These are phyloP conservation scores for Drosophila baimaii DNA, from an alignment of 1,140 invertebrate genomes.

Conservation along the genomic window DNA sequence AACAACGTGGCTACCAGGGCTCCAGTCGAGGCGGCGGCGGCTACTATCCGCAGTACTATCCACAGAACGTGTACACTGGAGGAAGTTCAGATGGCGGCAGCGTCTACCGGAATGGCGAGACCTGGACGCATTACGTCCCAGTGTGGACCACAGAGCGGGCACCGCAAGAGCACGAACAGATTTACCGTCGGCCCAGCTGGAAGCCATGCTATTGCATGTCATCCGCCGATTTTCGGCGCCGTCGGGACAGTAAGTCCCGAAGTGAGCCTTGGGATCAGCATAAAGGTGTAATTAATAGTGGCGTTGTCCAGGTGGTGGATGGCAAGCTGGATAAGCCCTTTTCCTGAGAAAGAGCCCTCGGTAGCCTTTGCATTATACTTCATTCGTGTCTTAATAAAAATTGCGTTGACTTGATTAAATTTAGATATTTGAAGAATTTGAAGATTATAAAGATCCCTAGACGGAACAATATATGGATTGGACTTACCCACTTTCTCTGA, in stretches of 20 bases:
- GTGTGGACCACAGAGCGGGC: constrained; percentile 80
- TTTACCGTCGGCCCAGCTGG: constrained; percentile 69
- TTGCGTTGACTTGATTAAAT: background rate
- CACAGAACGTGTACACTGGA: constrained; percentile 58
- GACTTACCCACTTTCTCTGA: too few relatives aligned
- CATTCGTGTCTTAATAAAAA: constrained; percentile 4
- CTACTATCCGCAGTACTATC: constrained; percentile 73
- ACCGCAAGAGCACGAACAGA: constrained; percentile 61
- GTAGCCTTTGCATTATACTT: background rate
- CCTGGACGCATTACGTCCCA: constrained; percentile 78
- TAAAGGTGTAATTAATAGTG: constrained; percentile 34
- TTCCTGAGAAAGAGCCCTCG: constrained; percentile 30
- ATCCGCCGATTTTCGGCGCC: constrained; percentile 62
- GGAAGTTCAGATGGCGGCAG: constrained; percentile 39
- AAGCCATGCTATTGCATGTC: constrained; percentile 81
- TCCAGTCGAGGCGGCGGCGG: constrained; percentile 17
- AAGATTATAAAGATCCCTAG: too few relatives aligned
- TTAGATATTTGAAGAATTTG: too few relatives aligned
- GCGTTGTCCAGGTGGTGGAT: constrained; percentile 63
- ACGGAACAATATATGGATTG: too few relatives aligned
- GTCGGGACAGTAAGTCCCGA: constrained; percentile 55
- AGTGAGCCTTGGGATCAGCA: constrained; percentile 10
- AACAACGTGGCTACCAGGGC: constrained; percentile 56
- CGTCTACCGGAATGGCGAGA: constrained; percentile 64
- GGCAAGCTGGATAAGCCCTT: constrained; percentile 77